Evolutionary conservation across 2,797 vertebrate species (phyloP).

Genomic region (Prunella strophiata): DNA sequence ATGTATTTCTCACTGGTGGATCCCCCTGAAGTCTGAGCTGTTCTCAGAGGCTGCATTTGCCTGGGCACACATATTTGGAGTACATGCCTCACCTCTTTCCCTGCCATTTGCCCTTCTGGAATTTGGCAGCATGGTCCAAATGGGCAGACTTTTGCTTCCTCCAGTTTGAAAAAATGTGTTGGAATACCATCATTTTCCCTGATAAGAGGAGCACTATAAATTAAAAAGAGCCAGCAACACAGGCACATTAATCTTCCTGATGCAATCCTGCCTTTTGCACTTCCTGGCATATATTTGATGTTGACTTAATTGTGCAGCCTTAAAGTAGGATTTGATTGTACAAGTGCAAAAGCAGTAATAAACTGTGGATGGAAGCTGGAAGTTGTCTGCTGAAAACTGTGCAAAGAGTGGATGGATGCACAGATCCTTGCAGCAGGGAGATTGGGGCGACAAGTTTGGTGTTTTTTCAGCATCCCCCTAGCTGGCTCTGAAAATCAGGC

Average conservation of each 20-base stretch:
- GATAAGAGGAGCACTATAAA: constrained; percentile 28
- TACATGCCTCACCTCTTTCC: not conserved
- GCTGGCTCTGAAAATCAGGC: not conserved
- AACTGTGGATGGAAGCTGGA: not conserved
- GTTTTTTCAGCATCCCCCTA: not conserved
- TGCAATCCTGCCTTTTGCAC: constrained; percentile 8
- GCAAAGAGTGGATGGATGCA: not conserved
- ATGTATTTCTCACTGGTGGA: not conserved
- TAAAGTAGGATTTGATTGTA: not conserved
- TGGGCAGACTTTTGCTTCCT: not conserved
- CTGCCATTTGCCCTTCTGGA: not conserved
- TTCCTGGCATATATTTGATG: constrained; percentile 15
- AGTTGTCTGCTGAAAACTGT: not conserved
- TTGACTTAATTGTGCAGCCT: constrained; percentile 23
- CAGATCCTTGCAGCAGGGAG: not conserved
- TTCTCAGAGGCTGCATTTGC: not conserved
- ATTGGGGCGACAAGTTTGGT: fast-evolving
- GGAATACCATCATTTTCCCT: constrained; percentile 15
- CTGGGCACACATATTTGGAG: not conserved
- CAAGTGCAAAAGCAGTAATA: not conserved
- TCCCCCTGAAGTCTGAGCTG: not conserved
- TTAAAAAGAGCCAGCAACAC: not conserved
- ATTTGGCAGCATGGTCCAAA: not conserved
- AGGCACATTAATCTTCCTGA: constrained; percentile 32
- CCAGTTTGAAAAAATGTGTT: not conserved